Evolutionary conservation across 2,888 invertebrate genomes (phyloP), one percentile per base, ranked within the genome.

Genomic region (Pegoplata infirma): DNA sequence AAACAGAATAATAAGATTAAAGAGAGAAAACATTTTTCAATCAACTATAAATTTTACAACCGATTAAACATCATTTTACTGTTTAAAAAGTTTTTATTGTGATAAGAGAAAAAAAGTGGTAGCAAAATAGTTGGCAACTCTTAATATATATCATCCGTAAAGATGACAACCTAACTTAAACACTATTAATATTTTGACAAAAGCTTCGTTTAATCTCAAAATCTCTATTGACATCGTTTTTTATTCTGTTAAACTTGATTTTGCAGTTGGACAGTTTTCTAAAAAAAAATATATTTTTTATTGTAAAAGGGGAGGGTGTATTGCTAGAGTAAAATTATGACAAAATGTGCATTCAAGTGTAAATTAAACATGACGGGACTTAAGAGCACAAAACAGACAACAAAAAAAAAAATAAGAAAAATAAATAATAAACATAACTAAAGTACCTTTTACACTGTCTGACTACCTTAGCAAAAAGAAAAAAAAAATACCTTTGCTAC

Each of bases 281-380:
- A n/a, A n/a, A n/a, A 1, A 40, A 66, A 66, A 46, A 56, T 56
- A 40, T 28, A 23, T 10, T 51, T 51, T n/a, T 23, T 19, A 7
- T 63, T 55, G 53, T 55, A 7, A 17, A 56, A 56, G 14, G 21
- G 19, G 36, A 40, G 19, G 36, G n/a, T 21, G 14, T 49, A 16
- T 55, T 14, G 21, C 56, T n/a, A n/a, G n/a, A n/a, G n/a, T n/a
- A 76, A 81, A 82, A 81, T 81, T 76, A 85, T 84, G 83, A 80
- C 83, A 83, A 85, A 82, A 83, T 83, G 84, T 84, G 85, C 86
- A 86, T 84, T 87, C 83, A 85, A 85, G 85, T 85, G 86, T 84
- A 85, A 79, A 86, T 82, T 82, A 81, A 74, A 82, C 75, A 82
- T 66, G 69, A 73, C 58, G 64, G 63, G 67, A 69, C 63, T 73